These are phyloP conservation scores for Zingel zingel DNA, from an alignment of 2,113 vertebrate species.

Conservation along the genomic window DNA sequence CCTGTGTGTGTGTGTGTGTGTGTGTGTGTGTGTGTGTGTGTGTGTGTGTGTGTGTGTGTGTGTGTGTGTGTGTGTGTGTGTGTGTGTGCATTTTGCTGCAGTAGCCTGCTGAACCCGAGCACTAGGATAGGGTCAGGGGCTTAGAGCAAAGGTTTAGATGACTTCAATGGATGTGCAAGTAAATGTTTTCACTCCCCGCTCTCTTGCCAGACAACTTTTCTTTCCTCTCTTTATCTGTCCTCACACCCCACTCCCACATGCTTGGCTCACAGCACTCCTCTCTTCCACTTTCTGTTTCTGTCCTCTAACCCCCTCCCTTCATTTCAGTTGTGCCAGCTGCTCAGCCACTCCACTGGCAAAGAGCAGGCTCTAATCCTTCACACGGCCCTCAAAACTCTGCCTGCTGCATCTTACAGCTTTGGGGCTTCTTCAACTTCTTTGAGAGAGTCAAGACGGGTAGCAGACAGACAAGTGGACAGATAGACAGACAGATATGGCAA, in stretches of 20 bases:
- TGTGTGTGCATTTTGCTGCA: conserved; percentile 5
- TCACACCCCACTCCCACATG: conserved; percentile 37
- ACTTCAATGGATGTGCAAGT: conserved; percentile 38
- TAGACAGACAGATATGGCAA: conserved; percentile 4
- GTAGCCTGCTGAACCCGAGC: not conserved
- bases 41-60: not conserved
- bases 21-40: conserved; percentile 7
- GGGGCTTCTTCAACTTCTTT: conserved; percentile 32
- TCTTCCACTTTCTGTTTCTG: conserved; percentile 36
- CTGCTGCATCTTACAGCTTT: conserved; percentile 49
- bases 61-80: conserved; percentile 10
- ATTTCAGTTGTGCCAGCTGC: conserved; percentile 52
- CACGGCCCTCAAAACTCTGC: conserved; percentile 47
- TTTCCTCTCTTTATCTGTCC: conserved; percentile 37
- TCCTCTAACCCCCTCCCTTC: conserved; percentile 28
- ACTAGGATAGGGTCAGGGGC: conserved; percentile 36
- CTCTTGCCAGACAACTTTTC: conserved; percentile 32
- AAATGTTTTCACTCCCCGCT: conserved; percentile 24
- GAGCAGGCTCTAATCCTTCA: conserved; percentile 66
- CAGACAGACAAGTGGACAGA: conserved; percentile 35
- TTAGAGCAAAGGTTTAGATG: conserved; percentile 55
- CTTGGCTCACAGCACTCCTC: conserved; percentile 29
- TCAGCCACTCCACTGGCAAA: conserved; percentile 49
- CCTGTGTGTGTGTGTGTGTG: not conserved
- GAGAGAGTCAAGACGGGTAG: conserved; percentile 27